Evolutionary conservation across 2,113 vertebrate genomes (phyloP).

Genomic region (Mixornis gularis): DNA sequence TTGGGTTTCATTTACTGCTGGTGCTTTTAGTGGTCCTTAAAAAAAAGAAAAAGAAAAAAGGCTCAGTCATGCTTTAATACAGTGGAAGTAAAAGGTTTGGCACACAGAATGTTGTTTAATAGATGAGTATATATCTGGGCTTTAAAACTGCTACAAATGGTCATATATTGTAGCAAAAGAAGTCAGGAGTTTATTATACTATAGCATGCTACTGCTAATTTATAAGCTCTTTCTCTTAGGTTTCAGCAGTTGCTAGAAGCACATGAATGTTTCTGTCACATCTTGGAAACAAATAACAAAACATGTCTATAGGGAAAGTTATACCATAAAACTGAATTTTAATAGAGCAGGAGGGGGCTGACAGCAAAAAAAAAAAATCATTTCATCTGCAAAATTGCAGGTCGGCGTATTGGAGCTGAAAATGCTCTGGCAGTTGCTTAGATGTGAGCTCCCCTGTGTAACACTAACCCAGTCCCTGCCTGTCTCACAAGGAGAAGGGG

Average conservation of each 20-base stretch:
- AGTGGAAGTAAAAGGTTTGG: constrained; percentile 36
- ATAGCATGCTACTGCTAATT: background rate
- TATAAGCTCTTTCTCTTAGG: background rate
- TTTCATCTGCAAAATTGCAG: background rate
- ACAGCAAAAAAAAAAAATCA: constrained; percentile 23
- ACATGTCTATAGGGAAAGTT: background rate
- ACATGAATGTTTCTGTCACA: background rate
- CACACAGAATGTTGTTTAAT: background rate
- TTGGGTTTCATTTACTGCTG: constrained; percentile 7
- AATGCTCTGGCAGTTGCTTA: background rate
- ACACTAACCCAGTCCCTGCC: background rate
- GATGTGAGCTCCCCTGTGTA: background rate
- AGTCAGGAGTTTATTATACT: background rate
- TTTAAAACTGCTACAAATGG: constrained; percentile 33
- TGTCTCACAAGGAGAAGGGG: background rate
- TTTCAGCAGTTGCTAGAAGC: background rate
- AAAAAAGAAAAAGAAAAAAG: background rate
- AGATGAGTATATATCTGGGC: background rate
- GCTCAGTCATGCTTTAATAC: background rate
- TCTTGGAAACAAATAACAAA: constrained; percentile 3
- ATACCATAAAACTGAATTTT: background rate
- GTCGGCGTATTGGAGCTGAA: background rate
- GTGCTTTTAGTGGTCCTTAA: background rate
- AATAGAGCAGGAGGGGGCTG: background rate
- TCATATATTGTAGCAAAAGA: background rate